These are phyloP conservation scores for Neofelis nebulosa DNA, from an alignment of 2,113 vertebrate genomes.

Conservation along the genomic window DNA sequence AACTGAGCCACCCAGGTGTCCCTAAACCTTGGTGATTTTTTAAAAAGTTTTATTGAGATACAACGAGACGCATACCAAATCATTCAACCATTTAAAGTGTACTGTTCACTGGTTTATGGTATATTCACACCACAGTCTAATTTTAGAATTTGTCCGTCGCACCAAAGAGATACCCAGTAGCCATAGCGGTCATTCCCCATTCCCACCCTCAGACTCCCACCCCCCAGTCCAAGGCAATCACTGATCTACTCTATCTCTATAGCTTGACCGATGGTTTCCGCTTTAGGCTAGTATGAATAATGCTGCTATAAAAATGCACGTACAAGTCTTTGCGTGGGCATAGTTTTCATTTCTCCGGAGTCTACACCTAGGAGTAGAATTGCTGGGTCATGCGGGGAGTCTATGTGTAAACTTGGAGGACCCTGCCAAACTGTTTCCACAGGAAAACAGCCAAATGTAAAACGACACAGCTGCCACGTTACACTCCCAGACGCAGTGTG, in stretches of 20 bases:
- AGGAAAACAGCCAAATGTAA: not conserved
- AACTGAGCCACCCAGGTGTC: too few species aligned
- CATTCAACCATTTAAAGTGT: not conserved
- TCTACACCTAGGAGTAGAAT: not conserved
- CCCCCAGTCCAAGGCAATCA: not conserved
- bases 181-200: not conserved
- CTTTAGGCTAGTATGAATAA: not conserved
- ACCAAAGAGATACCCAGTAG: not conserved
- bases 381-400: not conserved
- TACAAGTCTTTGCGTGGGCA: not conserved
- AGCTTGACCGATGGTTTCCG: not conserved
- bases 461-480: not conserved
- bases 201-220: not conserved
- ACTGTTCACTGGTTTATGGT: not conserved
- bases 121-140: not conserved
- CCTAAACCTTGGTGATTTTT: not conserved
- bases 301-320: not conserved
- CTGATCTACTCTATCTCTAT: not conserved
- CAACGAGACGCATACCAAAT: rapidly evolving
- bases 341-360: not conserved
- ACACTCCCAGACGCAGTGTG: not conserved
- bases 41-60: not conserved
- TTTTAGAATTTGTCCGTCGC: not conserved
- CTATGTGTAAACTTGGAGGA: not conserved
- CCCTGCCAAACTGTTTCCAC: not conserved